Base-by-base conservation (phyloP, 1,140 invertebrate species). In the Tenebrio molitor region DNA sequence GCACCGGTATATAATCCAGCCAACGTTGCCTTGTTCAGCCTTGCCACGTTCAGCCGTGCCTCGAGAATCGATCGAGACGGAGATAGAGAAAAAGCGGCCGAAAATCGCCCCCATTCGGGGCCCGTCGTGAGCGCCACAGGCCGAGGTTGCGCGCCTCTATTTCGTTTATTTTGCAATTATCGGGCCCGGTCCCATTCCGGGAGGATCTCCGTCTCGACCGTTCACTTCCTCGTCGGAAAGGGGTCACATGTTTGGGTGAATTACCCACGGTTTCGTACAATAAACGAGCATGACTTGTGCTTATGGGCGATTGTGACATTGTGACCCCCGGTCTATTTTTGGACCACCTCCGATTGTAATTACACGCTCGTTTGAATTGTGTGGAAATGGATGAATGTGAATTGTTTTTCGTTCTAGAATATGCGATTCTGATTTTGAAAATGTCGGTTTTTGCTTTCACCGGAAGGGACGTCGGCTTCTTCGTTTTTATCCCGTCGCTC, bases 11-110 rank as follows among this genome's bases (percentile, higher is more conserved):
- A 50, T 50, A 58, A 58, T 66, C 42, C 64, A 58, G 42, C 42
- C 64, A 66, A 14, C 33, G 64, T 66, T 66, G 64, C 64, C 64
- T 66, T 66, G 64, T 66, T 66, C 64, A 66, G 64, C 64, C 64
- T 66, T 66, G 64, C 64, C 64, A 65, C 63, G 41, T 66, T 66
- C 58, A 64, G 25, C 34, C 36, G 12, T 41, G 36, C 36, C 12
- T n/a, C 16, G 21, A 46, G 42, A 46, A 46, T 46, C 42, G 42
- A 46, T 46, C 42, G 1, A 16, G 42, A 46, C 3, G 19, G 42
- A 46, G 23, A 25, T 25, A 25, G 50, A 33, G 50, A n/a, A 12
- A 29, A 58, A 58, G 14, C 50, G 23, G 1, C 50, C 50, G 19
- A 50, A 50, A 50, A 46, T 46, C 36, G 25, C n/a, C 12, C 3